Percentiles rank a stretch among this genome's conserved stretches.
phyloP scores from a whole-genome alignment of 2,888 invertebrate genomes.

The Dolichopus griseipennis region DNA sequence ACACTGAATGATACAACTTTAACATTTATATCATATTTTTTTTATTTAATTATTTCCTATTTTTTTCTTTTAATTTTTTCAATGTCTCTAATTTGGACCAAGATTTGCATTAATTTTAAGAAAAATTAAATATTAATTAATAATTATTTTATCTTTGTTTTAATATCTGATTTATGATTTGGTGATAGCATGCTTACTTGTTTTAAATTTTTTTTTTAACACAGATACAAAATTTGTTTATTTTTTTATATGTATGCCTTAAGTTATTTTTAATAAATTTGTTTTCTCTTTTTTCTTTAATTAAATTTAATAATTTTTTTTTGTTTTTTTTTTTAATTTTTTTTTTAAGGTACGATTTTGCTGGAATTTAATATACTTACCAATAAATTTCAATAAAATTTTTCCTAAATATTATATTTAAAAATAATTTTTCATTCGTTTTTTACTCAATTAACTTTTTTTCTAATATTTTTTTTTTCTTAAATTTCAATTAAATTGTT shows the following conservation, averaged over 20 bases:
- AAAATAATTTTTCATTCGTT: neutral
- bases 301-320: neutral
- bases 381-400: neutral
- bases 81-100: constrained; percentile 1
- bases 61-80: neutral
- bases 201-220: neutral
- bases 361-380: constrained; percentile 3
- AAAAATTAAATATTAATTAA: neutral
- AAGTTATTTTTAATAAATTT: neutral
- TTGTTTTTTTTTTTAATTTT: neutral
- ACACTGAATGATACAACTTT: neutral
- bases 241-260: neutral
- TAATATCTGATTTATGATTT: neutral
- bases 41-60: neutral
- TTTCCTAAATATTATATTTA: constrained; percentile 3
- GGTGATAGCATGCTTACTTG: neutral
- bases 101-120: neutral
- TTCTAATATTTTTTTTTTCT: neutral
- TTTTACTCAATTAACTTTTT: neutral
- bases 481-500: neutral
- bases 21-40: constrained; percentile 2
- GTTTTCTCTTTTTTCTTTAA: neutral
- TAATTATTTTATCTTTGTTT: neutral
- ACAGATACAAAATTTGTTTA: neutral
- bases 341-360: neutral